Evolutionary conservation across 2,797 vertebrate genomes (phyloP).

Genomic region (Scarus forsteni): DNA sequence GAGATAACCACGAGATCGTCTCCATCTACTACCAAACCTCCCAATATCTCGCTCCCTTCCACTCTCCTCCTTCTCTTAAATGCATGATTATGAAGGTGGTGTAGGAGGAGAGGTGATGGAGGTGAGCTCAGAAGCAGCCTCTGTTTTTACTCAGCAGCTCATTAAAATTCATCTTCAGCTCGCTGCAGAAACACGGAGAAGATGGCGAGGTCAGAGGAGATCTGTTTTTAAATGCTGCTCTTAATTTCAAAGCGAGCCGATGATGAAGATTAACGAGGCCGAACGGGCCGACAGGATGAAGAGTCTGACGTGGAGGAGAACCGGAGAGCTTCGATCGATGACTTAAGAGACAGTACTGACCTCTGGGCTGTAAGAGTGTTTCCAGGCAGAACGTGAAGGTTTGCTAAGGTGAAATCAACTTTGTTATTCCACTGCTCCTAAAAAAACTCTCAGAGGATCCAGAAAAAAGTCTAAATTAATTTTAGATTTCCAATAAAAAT

Average conservation of each 20-base stretch:
- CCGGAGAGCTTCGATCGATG: background rate
- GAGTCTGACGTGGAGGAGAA: background rate
- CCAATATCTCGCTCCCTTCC: background rate
- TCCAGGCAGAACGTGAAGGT: background rate
- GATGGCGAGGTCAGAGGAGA: conserved; percentile 28
- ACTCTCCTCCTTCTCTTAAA: conserved; percentile 12
- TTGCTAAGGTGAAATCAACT: no score
- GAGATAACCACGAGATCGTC: background rate
- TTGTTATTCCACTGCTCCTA: no score
- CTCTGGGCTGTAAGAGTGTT: background rate
- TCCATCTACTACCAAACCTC: conserved; percentile 26
- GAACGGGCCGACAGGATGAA: background rate
- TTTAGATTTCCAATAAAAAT: no score
- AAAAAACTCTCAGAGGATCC: no score
- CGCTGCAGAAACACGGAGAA: conserved; percentile 33
- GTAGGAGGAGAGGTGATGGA: conserved; percentile 56
- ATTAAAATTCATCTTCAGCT: conserved; percentile 49
- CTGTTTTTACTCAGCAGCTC: conserved; percentile 36
- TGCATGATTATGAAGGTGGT: conserved; percentile 47
- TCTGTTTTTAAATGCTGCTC: conserved; percentile 3
- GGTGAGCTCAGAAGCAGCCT: conserved; percentile 30
- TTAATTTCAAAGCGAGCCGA: conserved; percentile 25
- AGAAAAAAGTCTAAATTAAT: no score
- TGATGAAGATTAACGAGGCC: conserved; percentile 30
- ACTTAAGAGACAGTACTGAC: background rate